Percentiles rank a stretch among this genome's conserved stretches.
Evolutionary conservation across 2,888 invertebrate genomes (phyloP).

Genomic region (Drosophila mimetica): DNA sequence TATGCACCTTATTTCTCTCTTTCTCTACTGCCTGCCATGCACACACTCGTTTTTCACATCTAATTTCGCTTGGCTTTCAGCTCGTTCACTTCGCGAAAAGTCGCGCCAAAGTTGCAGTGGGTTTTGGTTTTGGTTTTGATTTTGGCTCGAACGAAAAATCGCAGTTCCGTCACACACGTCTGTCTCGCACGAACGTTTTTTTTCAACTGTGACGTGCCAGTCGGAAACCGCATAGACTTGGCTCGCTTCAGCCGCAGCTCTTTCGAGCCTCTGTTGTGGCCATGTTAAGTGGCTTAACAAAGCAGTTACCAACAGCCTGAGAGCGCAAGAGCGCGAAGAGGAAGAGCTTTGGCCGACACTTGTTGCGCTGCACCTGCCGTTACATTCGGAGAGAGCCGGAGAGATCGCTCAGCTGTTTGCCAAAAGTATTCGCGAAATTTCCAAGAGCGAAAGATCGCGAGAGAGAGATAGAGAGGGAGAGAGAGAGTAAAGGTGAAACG

Average conservation of each 20-base stretch:
- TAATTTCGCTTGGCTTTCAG: conserved; percentile 46
- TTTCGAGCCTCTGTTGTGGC: not conserved
- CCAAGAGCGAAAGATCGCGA: conserved; percentile 6
- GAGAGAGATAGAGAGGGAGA: not conserved
- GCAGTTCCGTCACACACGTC: conserved; percentile 60
- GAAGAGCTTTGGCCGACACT: conserved; percentile 28
- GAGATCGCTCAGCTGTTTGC: conserved; percentile 61
- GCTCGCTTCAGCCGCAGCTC: not conserved
- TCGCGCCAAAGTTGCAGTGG: conserved; percentile 60
- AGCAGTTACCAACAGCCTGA: not conserved
- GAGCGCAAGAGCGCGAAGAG: conserved; percentile 1
- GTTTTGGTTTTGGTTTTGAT: conserved; percentile 8
- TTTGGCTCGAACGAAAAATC: conserved; percentile 13
- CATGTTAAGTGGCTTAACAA: not conserved
- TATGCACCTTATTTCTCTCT: conserved; percentile 58
- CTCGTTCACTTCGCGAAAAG: conserved; percentile 47
- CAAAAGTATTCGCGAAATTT: conserved; percentile 62
- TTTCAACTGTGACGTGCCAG: conserved; percentile 63
- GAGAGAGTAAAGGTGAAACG: conserved; percentile 31
- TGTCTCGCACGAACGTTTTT: conserved; percentile 79
- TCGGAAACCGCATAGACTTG: not conserved
- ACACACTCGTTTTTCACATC: conserved; percentile 52
- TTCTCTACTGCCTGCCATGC: conserved; percentile 46
- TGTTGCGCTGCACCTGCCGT: conserved; percentile 38
- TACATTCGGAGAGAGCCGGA: not conserved